A percentile compares a stretch with the other conserved stretches of the same genome.
These are phyloP conservation scores for Cephus sareptanus DNA, from an alignment of 2,888 invertebrate species.

Conservation along the genomic window DNA sequence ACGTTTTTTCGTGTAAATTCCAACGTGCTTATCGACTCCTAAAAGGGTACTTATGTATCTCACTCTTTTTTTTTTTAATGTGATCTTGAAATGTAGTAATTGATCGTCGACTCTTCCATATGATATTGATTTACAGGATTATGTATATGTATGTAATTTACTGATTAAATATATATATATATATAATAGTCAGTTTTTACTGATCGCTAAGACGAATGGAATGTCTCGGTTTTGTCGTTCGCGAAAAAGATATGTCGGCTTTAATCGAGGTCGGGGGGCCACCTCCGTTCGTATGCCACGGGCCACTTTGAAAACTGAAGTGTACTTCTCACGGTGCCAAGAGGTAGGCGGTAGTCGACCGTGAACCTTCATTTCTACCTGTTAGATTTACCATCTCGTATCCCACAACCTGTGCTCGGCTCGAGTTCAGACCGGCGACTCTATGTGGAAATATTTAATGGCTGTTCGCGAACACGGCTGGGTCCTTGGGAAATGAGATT, in stretches of 20 bases:
- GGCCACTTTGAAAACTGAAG: not conserved
- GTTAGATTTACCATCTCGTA: not conserved
- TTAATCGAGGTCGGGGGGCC: not conserved
- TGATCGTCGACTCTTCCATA: not conserved
- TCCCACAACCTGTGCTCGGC: not conserved
- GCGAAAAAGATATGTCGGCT: not conserved
- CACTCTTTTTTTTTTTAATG: not conserved
- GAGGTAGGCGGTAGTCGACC: not conserved
- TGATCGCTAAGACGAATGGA: not conserved
- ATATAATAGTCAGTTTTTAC: too few relatives aligned
- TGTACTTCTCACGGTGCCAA: not conserved
- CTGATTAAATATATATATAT: too few relatives aligned
- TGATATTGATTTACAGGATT: not conserved
- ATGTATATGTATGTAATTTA: too few relatives aligned
- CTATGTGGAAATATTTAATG: not conserved
- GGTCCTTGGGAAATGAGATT: not conserved
- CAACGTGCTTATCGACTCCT: not conserved
- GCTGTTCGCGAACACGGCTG: too few relatives aligned
- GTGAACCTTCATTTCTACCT: not conserved
- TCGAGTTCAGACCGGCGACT: too few relatives aligned
- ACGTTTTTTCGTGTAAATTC: not conserved
- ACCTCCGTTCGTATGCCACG: not conserved
- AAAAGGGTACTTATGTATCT: not conserved
- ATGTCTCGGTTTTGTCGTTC: not conserved
- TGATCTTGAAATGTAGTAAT: not conserved